Percentiles rank a stretch among this genome's conserved stretches.
Conservation (phyloP, 2,888 invertebrate species). For the Aplocera efformata region DNA sequence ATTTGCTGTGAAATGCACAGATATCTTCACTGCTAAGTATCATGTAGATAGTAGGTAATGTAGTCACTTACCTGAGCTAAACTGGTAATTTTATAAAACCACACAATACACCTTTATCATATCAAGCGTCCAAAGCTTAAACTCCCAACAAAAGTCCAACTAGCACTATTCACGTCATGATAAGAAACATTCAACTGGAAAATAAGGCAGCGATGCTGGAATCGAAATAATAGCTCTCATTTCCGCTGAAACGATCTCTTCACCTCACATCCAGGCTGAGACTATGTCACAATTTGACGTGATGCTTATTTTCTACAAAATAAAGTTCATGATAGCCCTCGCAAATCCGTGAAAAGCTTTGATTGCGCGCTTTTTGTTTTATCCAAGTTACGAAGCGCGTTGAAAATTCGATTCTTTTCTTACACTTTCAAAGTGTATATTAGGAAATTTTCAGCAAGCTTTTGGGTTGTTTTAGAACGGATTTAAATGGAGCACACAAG, state of each 20-base stretch:
- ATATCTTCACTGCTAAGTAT: no score
- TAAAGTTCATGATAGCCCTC: constrained; percentile 5
- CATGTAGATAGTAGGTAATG: no score
- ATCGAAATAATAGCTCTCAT: constrained; percentile 12
- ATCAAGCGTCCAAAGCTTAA: not conserved
- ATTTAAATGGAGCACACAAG: constrained; percentile 10
- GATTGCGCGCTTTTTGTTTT: not conserved
- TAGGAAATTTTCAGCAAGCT: no score
- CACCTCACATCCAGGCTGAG: constrained; percentile 11
- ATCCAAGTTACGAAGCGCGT: not conserved
- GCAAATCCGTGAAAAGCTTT: constrained; percentile 2
- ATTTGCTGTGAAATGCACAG: no score
- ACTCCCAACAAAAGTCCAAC: constrained; percentile 1
- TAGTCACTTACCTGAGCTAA: not conserved
- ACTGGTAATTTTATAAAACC: not conserved
- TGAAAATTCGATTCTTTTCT: not conserved
- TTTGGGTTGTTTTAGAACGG: constrained; percentile 1
- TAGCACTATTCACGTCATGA: constrained; percentile 6
- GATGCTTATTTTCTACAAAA: not conserved
- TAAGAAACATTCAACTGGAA: constrained; percentile 2
- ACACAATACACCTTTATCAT: not conserved
- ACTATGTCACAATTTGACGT: constrained; percentile 6
- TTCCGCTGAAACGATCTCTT: constrained; percentile 14
- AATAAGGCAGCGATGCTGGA: constrained; percentile 3
- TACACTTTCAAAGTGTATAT: not conserved